phyloP scores from a whole-genome alignment of 2,888 invertebrate species.

The Branchellion lobata region DNA sequence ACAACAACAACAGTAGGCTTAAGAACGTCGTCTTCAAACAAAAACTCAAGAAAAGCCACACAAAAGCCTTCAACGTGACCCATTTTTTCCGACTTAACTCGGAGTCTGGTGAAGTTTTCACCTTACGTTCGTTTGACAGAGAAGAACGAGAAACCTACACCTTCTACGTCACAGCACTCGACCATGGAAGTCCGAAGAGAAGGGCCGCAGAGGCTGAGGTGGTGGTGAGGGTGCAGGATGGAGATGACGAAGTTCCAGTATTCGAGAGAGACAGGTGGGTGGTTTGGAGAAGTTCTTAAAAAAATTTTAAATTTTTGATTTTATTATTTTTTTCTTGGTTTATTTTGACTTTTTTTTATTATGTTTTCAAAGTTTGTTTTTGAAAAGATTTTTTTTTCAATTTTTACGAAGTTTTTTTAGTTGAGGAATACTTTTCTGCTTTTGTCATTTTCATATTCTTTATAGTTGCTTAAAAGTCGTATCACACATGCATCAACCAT shows the following conservation, averaged over 20 bases:
- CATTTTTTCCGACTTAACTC: constrained; percentile 42
- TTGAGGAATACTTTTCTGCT: no score
- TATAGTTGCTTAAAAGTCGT: no score
- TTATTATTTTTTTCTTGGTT: no score
- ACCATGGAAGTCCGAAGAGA: constrained; percentile 45
- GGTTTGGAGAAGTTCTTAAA: no score
- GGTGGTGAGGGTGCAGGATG: constrained; percentile 35
- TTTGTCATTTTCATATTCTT: background rate
- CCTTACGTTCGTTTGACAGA: constrained; percentile 46
- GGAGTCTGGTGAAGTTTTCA: constrained; percentile 41
- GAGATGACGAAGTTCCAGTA: constrained; percentile 44
- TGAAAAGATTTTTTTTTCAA: no score
- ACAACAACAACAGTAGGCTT: background rate
- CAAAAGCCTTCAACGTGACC: background rate
- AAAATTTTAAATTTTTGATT: no score
- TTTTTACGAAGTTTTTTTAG: no score
- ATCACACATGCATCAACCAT: no score
- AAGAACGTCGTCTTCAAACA: background rate
- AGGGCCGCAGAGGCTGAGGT: constrained; percentile 39
- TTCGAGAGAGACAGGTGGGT: constrained; percentile 22
- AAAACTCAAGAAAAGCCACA: background rate
- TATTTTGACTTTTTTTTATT: no score
- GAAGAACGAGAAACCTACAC: constrained; percentile 45
- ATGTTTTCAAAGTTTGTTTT: no score
- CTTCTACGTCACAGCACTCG: constrained; percentile 48